These are phyloP conservation scores for Mactromeris polynyma DNA, from an alignment of 2,888 invertebrate genomes.

Conservation along the genomic window DNA sequence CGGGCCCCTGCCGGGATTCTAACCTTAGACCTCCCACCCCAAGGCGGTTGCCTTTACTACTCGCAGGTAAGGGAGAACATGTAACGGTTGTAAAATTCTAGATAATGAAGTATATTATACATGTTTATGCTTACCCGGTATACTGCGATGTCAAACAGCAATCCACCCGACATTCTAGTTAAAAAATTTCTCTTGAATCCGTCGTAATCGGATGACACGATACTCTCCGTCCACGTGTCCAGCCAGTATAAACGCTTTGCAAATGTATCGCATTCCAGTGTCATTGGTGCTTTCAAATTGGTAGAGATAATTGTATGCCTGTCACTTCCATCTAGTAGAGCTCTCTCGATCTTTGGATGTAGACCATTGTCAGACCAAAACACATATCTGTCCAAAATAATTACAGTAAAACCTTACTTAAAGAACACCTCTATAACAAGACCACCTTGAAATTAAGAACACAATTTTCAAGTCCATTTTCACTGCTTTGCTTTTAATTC, in stretches of 20 bases:
- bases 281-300: constrained; percentile 13
- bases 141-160: constrained; percentile 40
- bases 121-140: constrained; percentile 45
- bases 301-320: background rate
- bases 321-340: constrained; percentile 18
- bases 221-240: constrained; percentile 6
- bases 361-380: constrained; percentile 56
- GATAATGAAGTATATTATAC: too few species aligned
- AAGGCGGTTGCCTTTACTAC: too few species aligned
- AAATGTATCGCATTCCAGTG: constrained; percentile 39
- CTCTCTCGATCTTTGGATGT: constrained; percentile 53
- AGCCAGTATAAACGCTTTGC: constrained; percentile 34
- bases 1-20: too few species aligned
- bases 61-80: too few species aligned
- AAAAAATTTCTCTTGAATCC: constrained; percentile 3
- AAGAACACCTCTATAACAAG: too few species aligned
- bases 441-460: too few species aligned
- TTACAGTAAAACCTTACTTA: too few species aligned
- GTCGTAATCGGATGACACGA: constrained; percentile 23
- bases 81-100: too few species aligned
- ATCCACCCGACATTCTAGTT: background rate
- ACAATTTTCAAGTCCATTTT: too few species aligned
- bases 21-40: too few species aligned
- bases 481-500: too few species aligned
- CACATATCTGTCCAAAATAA: constrained; percentile 31